Conservation (phyloP, 2,797 vertebrate genomes). For the Scolopax bukidnonensis region DNA sequence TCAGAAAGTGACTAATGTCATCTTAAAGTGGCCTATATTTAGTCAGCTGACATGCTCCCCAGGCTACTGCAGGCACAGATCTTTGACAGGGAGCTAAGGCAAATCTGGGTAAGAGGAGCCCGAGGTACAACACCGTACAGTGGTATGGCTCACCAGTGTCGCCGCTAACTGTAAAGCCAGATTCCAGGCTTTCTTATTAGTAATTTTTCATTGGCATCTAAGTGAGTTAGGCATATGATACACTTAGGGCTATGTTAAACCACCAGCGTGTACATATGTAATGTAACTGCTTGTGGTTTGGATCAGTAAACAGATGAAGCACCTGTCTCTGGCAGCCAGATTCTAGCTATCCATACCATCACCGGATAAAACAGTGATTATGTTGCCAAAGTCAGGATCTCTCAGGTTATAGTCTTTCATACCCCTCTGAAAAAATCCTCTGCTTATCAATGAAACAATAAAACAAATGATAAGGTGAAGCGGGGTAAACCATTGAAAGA, state of each 20-base stretch:
- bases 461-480: not conserved
- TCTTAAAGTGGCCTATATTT: not conserved
- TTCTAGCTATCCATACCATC: fast-evolving
- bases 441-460: not conserved
- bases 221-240: not conserved
- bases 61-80: not conserved
- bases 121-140: not conserved
- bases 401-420: not conserved
- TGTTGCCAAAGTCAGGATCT: not conserved
- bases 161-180: not conserved
- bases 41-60: not conserved
- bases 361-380: not conserved
- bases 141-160: not conserved
- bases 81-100: not conserved
- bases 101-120: not conserved
- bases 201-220: not conserved
- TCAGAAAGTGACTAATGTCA: not conserved
- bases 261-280: not conserved
- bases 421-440: not conserved
- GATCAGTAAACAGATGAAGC: not conserved
- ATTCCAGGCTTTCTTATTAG: not conserved
- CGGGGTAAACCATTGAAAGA: not conserved
- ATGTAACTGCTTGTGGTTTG: not conserved
- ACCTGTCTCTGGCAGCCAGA: not conserved
- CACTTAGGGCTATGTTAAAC: not conserved